Percentiles rank a stretch among this genome's conserved stretches.
Conservation (phyloP, 2,888 invertebrate genomes). For the Amblyteles armatorius region DNA sequence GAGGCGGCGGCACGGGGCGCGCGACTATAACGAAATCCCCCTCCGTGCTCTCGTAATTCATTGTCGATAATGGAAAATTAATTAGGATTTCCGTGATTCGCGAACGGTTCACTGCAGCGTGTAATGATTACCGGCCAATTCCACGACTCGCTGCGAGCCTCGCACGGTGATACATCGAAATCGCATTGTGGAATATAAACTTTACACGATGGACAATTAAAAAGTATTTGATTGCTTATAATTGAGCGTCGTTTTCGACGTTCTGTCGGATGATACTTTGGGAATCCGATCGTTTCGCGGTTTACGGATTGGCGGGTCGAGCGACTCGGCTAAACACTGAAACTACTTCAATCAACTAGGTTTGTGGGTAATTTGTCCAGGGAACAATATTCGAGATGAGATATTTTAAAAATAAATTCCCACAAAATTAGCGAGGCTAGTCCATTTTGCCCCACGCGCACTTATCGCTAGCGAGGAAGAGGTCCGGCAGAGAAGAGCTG, state of each 20-base stretch:
- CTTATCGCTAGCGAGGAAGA: neutral
- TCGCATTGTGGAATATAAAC: conserved; percentile 20
- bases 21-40: conserved; percentile 19
- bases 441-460: neutral
- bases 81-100: conserved; percentile 41
- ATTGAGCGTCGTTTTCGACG: neutral
- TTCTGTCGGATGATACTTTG: neutral
- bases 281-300: neutral
- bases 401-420: neutral
- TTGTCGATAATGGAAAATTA: conserved; percentile 58
- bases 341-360: neutral
- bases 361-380: neutral
- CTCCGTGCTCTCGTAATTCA: conserved; percentile 17
- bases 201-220: conserved; percentile 22
- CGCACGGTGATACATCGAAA: neutral
- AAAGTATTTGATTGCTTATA: conserved; percentile 41
- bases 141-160: conserved; percentile 36
- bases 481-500: neutral
- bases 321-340: neutral
- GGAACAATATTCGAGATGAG: neutral
- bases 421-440: neutral
- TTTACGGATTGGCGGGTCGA: neutral
- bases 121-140: conserved; percentile 51
- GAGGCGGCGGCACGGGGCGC: neutral
- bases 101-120: conserved; percentile 10